Conservation (phyloP, 2,888 invertebrate genomes). For the Baccha elongata region DNA sequence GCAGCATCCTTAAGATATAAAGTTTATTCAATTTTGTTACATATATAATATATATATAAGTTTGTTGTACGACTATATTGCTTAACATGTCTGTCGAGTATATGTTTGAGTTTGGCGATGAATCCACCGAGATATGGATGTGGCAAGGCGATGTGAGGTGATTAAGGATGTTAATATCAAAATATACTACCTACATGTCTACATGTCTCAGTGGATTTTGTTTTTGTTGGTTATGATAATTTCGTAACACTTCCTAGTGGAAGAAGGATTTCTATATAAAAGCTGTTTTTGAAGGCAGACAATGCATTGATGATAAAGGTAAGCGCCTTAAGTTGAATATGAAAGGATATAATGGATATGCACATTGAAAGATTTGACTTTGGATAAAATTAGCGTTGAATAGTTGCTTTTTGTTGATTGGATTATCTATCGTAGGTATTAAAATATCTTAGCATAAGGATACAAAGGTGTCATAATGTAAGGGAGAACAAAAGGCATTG, state of each 20-base stretch:
- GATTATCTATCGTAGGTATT: too few species aligned
- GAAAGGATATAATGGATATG: neutral
- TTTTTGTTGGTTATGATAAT: constrained; percentile 25
- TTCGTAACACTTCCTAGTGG: neutral
- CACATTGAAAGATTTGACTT: neutral
- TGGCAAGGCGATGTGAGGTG: constrained; percentile 32
- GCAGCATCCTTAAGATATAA: neutral
- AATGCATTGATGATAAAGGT: neutral
- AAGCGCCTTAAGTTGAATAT: neutral
- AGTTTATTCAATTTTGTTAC: neutral
- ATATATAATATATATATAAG: too few species aligned
- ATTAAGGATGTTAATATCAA: constrained; percentile 49
- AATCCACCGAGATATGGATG: constrained; percentile 22
- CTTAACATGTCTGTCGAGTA: constrained; percentile 34
- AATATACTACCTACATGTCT: too few species aligned
- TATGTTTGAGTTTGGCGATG: constrained; percentile 9
- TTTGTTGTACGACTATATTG: constrained; percentile 17
- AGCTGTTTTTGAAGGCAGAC: neutral
- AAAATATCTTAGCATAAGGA: too few species aligned
- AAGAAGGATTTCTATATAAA: too few species aligned
- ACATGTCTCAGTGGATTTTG: constrained; percentile 27
- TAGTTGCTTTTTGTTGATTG: too few species aligned
- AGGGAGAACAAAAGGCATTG: too few species aligned
- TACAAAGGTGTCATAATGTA: too few species aligned
- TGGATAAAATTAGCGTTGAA: too few species aligned